phyloP scores from a whole-genome alignment of 35 echinoderm and acorn worm genomes.

The Apostichopus japonicus region DNA sequence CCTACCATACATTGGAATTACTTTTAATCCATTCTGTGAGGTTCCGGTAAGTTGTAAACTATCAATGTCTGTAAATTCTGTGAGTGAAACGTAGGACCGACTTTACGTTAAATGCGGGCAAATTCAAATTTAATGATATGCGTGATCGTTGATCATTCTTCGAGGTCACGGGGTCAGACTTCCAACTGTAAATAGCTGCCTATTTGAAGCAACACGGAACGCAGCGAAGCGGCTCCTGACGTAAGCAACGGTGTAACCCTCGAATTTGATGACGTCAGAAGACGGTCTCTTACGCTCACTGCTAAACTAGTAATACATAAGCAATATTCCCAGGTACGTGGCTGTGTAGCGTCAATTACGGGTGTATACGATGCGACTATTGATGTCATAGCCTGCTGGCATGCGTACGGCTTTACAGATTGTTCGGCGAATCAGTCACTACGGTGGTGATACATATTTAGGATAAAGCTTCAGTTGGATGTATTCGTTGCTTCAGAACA shows the following conservation, averaged over 20 bases:
- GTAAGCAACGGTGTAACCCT: constrained; percentile 42
- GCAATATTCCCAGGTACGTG: constrained; percentile 34
- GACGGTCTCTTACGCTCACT: constrained; percentile 36
- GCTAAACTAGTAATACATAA: constrained; percentile 54
- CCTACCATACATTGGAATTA: too few species aligned
- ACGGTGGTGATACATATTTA: not conserved
- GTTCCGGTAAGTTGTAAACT: too few species aligned
- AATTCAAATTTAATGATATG: too few species aligned
- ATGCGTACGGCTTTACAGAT: constrained; percentile 39
- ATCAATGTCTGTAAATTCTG: too few species aligned
- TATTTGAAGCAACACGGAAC: constrained; percentile 53
- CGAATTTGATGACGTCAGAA: constrained; percentile 47
- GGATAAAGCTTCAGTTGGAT: not conserved
- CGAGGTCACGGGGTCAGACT: too few species aligned
- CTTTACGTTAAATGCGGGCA: too few species aligned
- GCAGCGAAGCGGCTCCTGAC: constrained; percentile 49
- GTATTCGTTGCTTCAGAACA: not conserved
- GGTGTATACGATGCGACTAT: constrained; percentile 36
- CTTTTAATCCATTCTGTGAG: too few species aligned
- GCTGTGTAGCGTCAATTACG: constrained; percentile 35
- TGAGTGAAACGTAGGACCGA: too few species aligned
- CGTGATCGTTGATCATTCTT: too few species aligned
- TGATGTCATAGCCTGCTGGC: constrained; percentile 40
- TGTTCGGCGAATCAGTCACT: not conserved
- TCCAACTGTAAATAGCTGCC: constrained; percentile 43